Evolutionary conservation across 2,797 vertebrate genomes (phyloP).

Genomic region (Dendrocincla tyrannina): DNA sequence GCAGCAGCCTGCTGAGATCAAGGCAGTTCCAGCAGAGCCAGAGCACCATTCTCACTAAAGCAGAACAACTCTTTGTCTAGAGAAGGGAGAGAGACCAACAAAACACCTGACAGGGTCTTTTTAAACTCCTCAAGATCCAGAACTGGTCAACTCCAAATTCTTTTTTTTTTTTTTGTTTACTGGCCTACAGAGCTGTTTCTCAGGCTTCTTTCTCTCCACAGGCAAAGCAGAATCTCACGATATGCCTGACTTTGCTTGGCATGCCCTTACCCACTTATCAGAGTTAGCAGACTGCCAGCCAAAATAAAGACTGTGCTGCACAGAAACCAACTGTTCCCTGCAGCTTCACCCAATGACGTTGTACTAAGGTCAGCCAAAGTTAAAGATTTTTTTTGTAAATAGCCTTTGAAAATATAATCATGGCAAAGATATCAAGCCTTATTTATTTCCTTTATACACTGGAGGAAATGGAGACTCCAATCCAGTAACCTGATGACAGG

Average conservation of each 20-base stretch:
- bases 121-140: not conserved
- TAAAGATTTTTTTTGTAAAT: constrained; percentile 47
- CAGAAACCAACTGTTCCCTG: constrained; percentile 54
- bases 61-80: not conserved
- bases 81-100: not conserved
- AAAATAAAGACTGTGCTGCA: constrained; percentile 47
- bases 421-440: constrained; percentile 6
- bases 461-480: not conserved
- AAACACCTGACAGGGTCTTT: not conserved
- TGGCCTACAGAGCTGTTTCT: not conserved
- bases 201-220: not conserved
- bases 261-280: not conserved
- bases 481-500: not conserved
- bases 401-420: constrained; percentile 30
- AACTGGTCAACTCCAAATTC: not conserved
- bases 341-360: constrained; percentile 15
- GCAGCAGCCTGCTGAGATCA: not conserved
- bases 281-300: constrained; percentile 28
- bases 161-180: not conserved
- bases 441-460: not conserved
- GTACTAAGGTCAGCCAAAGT: constrained; percentile 58
- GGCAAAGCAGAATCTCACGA: not conserved
- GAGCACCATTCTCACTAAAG: not conserved
- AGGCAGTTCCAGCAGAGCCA: not conserved
- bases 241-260: not conserved